Base-by-base conservation (phyloP, 2,113 vertebrate species). In the Pandion haliaetus region DNA sequence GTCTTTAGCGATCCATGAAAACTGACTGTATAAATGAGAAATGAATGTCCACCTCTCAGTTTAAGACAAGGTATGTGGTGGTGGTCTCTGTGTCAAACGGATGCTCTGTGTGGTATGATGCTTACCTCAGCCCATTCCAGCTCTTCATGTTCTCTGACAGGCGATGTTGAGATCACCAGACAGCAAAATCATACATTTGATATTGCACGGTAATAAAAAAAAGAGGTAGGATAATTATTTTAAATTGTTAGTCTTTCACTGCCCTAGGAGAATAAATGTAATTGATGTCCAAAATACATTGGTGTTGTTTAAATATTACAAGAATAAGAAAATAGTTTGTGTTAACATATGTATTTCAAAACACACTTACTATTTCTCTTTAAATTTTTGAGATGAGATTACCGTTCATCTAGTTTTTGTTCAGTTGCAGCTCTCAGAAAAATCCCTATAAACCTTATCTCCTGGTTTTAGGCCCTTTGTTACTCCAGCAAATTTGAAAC, bases 241-340 rank as follows among this genome's bases (percentile, higher is more conserved):
- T 65, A 72, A 97, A 91, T 89, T 69, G 73, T 71, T 76, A 94
- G 44, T 63, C 81, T 95, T 76, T 47, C 66, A 50, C 40, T 57
- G 69, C 95, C 73, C 47, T 1, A 1, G 73, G 52, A 86, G 25
- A 91, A 85, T 57, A 55, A 76, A 88, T 82, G 36, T 93, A 89
- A 88, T 76, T 95, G 82, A 58, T 58, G 70, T n/a, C 57, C 91
- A 83, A 96, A 86, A 92, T 13, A 74, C 59, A 94, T 88, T 9
- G 5, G 34, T 79, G 49, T 54, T 82, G 78, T 84, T 92, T 87
- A 93, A 88, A 94, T 84, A 81, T 57, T 93, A 95, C 34, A 84
- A 88, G 61, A 92, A 82, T 49, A 47, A 76, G 76, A 93, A 94
- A 92, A 86, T 4, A 86, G 63, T 67, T 72, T 91, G 50, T 82